phyloP scores from a whole-genome alignment of 2,888 invertebrate species.

The Lampropteryx suffumata region DNA sequence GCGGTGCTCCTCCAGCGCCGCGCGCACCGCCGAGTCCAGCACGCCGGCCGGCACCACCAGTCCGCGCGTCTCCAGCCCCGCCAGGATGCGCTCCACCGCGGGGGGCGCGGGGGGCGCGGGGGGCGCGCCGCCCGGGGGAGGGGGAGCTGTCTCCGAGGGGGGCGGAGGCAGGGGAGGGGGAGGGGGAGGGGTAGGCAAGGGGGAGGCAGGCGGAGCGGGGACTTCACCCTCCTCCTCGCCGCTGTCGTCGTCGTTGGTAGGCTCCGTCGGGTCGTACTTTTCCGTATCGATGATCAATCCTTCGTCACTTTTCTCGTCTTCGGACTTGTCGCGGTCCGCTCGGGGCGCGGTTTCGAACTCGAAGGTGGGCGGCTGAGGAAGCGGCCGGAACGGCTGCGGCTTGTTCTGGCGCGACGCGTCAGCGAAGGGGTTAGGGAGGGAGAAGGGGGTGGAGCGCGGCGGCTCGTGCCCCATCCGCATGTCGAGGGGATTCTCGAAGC shows the following conservation, averaged over 20 bases:
- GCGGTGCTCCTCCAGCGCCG: conserved; percentile 66
- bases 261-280: conserved; percentile 82
- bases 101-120: conserved; percentile 19
- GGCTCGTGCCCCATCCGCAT: conserved; percentile 56
- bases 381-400: conserved; percentile 44
- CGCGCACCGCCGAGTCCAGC: conserved; percentile 64
- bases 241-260: conserved; percentile 67
- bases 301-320: conserved; percentile 81
- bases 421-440: conserved; percentile 13
- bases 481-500: conserved; percentile 63
- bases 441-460: conserved; percentile 12
- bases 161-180: conserved; percentile 10
- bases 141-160: conserved; percentile 2
- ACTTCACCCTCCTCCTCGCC: conserved; percentile 44
- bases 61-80: conserved; percentile 46
- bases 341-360: conserved; percentile 52
- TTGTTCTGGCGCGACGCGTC: conserved; percentile 17
- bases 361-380: conserved; percentile 65
- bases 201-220: conserved; percentile 6
- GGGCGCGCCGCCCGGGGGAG: conserved; percentile 11
- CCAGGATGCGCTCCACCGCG: conserved; percentile 46
- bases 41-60: conserved; percentile 51
- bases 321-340: conserved; percentile 39
- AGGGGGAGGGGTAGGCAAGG: neutral
- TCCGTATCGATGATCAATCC: conserved; percentile 84